Conservation (phyloP, 2,113 vertebrate species). For the Chionis minor region DNA sequence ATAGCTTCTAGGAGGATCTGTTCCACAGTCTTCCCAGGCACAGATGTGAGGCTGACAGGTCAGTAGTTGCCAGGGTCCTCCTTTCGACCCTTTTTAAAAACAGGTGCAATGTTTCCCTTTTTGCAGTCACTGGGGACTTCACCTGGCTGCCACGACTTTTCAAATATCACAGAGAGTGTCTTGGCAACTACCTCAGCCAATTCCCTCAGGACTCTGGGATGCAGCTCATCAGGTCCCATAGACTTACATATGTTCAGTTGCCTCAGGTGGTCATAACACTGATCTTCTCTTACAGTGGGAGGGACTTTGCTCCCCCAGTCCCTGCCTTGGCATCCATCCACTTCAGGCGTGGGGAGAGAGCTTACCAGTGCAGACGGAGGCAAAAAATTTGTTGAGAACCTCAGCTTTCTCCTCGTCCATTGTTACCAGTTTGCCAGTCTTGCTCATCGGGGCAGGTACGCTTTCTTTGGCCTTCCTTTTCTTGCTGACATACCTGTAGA, state of each 20-base stretch:
- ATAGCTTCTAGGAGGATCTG: too few species aligned
- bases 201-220: neutral
- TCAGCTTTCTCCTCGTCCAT: neutral
- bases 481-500: neutral
- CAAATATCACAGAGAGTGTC: too few species aligned
- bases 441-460: neutral
- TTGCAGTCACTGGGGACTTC: too few species aligned
- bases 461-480: neutral
- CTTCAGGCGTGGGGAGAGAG: neutral
- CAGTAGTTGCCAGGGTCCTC: too few species aligned
- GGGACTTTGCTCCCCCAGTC: neutral
- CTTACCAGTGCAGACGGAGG: neutral
- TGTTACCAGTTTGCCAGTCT: neutral
- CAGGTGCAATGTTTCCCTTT: too few species aligned
- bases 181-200: too few species aligned
- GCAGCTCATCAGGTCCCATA: neutral
- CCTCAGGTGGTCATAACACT: neutral
- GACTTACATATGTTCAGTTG: neutral
- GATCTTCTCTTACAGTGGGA: neutral
- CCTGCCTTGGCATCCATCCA: neutral
- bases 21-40: too few species aligned
- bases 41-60: too few species aligned
- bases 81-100: too few species aligned
- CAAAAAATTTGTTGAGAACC: neutral
- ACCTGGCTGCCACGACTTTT: too few species aligned